Conservation (phyloP, 2,888 invertebrate species). For the Chymomyza amoena region DNA sequence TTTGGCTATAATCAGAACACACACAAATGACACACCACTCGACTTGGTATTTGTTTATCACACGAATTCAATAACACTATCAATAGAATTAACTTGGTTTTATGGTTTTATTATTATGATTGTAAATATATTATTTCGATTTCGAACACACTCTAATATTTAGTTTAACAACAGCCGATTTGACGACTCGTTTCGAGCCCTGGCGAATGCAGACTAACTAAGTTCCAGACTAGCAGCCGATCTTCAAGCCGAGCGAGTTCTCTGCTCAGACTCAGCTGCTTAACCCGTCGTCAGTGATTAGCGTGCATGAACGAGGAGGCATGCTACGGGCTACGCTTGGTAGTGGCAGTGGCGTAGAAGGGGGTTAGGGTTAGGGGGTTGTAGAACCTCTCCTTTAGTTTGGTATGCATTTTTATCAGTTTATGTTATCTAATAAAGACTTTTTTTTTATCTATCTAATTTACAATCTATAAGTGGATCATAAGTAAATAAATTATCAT, state of each 20-base stretch:
- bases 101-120: neutral
- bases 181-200: constrained; percentile 59
- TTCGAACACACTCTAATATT: neutral
- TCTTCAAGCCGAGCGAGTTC: constrained; percentile 62
- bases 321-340: neutral
- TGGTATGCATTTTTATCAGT: too few relatives aligned
- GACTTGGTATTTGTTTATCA: constrained; percentile 1
- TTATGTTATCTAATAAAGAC: too few relatives aligned
- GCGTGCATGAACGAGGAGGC: neutral
- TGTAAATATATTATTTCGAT: neutral
- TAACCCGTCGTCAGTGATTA: constrained; percentile 52
- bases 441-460: too few relatives aligned
- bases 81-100: neutral
- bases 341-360: neutral
- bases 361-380: too few relatives aligned
- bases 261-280: constrained; percentile 40
- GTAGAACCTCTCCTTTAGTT: too few relatives aligned
- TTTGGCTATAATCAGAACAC: constrained; percentile 10
- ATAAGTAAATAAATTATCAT: too few relatives aligned
- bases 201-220: constrained; percentile 66
- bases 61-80: neutral
- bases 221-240: constrained; percentile 49
- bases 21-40: neutral
- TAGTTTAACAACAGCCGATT: constrained; percentile 20
- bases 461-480: too few relatives aligned